A percentile compares a stretch with the other conserved stretches of the same genome.
These are phyloP conservation scores for Philopedon plagiatum DNA, from an alignment of 2,888 invertebrate species.

Conservation along the genomic window DNA sequence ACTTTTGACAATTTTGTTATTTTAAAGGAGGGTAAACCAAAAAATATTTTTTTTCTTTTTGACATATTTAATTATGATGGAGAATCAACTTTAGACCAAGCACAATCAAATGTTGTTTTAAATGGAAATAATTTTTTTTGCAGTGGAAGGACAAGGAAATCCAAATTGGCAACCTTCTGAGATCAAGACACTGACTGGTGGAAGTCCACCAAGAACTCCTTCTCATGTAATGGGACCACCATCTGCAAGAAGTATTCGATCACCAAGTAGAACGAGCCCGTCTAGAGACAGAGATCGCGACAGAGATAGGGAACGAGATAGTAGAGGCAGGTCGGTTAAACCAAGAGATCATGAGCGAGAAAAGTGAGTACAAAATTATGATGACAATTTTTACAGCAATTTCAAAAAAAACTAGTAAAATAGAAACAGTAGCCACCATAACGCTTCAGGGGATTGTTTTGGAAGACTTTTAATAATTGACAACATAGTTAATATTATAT, in stretches of 20 bases:
- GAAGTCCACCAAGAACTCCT: slow-evolving; percentile 68
- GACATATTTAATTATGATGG: too few species aligned
- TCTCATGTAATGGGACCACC: slow-evolving; percentile 60
- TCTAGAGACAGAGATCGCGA: slow-evolving; percentile 66
- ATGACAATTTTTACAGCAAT: too few species aligned
- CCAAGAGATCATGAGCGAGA: slow-evolving; percentile 69
- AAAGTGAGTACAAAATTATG: slow-evolving; percentile 48
- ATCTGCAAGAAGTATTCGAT: slow-evolving; percentile 54
- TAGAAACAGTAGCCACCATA: too few species aligned
- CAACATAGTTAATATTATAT: slow-evolving; percentile 7
- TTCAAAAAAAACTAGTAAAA: too few species aligned
- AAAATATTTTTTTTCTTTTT: too few species aligned
- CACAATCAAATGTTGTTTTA: neutral
- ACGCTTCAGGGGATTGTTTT: too few species aligned
- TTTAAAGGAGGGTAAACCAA: too few species aligned
- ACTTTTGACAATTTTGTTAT: too few species aligned
- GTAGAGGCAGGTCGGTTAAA: slow-evolving; percentile 64
- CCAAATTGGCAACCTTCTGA: slow-evolving; percentile 76
- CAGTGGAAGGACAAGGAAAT: slow-evolving; percentile 57
- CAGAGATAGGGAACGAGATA: slow-evolving; percentile 68
- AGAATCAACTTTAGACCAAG: too few species aligned
- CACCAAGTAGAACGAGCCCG: slow-evolving; percentile 51
- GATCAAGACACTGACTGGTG: slow-evolving; percentile 80
- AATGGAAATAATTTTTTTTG: too few species aligned
- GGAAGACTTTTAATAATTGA: too few species aligned